These are phyloP conservation scores for Myotis daubentonii DNA, from an alignment of 2,797 vertebrate species.

Conservation along the genomic window DNA sequence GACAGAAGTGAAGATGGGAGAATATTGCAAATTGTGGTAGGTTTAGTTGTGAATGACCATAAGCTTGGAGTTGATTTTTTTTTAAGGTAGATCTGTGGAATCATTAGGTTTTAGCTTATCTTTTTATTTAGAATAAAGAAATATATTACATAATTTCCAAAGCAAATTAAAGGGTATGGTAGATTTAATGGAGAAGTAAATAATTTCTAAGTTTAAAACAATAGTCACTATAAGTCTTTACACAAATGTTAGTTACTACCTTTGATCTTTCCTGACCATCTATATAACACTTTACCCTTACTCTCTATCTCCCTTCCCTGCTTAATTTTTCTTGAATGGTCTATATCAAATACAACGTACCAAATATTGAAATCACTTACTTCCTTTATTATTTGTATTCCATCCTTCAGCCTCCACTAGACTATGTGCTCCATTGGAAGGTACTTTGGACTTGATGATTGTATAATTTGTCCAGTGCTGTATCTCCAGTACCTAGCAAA, in stretches of 20 bases:
- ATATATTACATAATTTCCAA: neutral
- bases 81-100: too few species aligned
- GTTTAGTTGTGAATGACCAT: too few species aligned
- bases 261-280: constrained; percentile 15
- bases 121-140: constrained; percentile 28
- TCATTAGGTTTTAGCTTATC: too few species aligned
- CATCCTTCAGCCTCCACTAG: neutral
- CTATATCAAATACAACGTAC: constrained; percentile 19
- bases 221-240: neutral
- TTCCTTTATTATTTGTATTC: neutral
- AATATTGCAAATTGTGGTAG: neutral
- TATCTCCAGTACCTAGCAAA: neutral
- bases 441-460: constrained; percentile 41
- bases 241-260: neutral
- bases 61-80: too few species aligned
- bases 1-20: too few species aligned
- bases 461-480: neutral
- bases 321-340: constrained; percentile 27
- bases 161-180: neutral
- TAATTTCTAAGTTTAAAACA: constrained; percentile 5
- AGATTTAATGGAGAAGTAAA: constrained; percentile 10
- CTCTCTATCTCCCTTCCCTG: neutral
- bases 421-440: constrained; percentile 73
- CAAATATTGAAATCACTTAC: neutral
- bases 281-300: neutral